Percentiles rank a stretch among this genome's conserved stretches.
phyloP scores from a whole-genome alignment of 2,888 invertebrate genomes.

The Mesodorylaimus sp. region DNA sequence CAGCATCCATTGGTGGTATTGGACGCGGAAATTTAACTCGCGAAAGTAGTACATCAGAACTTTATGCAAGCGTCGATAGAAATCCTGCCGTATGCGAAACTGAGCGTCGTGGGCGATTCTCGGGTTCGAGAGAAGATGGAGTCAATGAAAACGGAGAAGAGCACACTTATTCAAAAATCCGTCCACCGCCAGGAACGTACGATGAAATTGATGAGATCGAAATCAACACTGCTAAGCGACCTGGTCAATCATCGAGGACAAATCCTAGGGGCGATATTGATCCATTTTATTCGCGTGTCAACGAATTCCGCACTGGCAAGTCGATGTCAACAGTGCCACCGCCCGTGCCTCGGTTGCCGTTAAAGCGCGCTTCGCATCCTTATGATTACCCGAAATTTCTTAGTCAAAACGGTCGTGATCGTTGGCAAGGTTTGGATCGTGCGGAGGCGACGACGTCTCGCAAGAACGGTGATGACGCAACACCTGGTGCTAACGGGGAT shows the following conservation, averaged over 20 bases:
- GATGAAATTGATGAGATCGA: background rate
- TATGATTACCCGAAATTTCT: too few relatives aligned
- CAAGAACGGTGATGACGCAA: too few relatives aligned
- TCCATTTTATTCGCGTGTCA: background rate
- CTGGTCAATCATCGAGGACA: too few relatives aligned
- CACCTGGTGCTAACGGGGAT: too few relatives aligned
- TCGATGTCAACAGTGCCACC: background rate
- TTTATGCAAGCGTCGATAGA: background rate
- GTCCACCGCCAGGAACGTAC: background rate
- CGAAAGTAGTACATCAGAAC: constrained; percentile 1
- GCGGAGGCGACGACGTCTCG: too few relatives aligned
- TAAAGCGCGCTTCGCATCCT: too few relatives aligned
- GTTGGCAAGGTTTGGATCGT: too few relatives aligned
- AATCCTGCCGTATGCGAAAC: background rate
- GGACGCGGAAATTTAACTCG: too few relatives aligned
- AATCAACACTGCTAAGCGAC: background rate
- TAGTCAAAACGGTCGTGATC: too few relatives aligned
- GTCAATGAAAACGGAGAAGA: background rate
- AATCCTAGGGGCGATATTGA: background rate
- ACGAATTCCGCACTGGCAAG: background rate
- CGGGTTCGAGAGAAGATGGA: background rate
- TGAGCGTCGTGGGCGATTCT: background rate
- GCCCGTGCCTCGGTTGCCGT: too few relatives aligned
- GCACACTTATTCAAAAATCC: background rate
- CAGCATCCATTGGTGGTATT: too few relatives aligned